Evolutionary conservation across 2,113 vertebrate genomes (phyloP).

Genomic region (Clinocottus analis): DNA sequence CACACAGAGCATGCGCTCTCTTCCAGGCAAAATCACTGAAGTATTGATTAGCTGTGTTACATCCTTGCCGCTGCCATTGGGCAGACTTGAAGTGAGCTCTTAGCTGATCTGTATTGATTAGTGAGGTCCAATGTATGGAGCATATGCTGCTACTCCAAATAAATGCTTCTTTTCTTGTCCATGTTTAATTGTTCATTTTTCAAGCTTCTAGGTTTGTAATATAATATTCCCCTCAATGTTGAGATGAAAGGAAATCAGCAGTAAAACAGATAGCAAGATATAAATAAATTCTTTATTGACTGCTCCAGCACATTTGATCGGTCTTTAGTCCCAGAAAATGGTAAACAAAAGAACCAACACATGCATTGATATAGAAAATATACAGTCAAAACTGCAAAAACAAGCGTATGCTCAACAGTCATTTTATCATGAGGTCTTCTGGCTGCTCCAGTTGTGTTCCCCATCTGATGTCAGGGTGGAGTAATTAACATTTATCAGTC

Average conservation of each 20-base stretch:
- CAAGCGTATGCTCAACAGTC: conserved; percentile 28
- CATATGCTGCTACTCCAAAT: conserved; percentile 36
- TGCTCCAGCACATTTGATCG: conserved; percentile 4
- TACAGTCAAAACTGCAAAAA: conserved; percentile 6
- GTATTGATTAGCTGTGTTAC: conserved; percentile 70
- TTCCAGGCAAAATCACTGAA: conserved; percentile 63
- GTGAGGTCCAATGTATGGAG: conserved; percentile 51
- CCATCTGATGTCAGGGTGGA: conserved; percentile 72
- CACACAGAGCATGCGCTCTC: conserved; percentile 63
- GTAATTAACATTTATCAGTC: conserved; percentile 86
- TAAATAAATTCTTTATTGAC: neutral
- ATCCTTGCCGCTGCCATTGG: conserved; percentile 47
- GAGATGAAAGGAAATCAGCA: neutral
- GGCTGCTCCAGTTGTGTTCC: conserved; percentile 48
- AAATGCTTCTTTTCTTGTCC: conserved; percentile 21
- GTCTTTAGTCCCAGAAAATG: neutral
- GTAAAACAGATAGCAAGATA: neutral
- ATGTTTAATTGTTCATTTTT: conserved; percentile 23
- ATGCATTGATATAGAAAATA: conserved; percentile 5
- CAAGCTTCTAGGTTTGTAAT: neutral
- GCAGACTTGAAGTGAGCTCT: conserved; percentile 48
- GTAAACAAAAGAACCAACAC: conserved; percentile 14
- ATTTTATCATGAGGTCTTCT: conserved; percentile 43
- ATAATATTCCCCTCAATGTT: neutral
- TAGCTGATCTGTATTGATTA: conserved; percentile 66